Evolutionary conservation across 2,113 vertebrate genomes (phyloP).

Genomic region (Brachypteracias leptosomus): DNA sequence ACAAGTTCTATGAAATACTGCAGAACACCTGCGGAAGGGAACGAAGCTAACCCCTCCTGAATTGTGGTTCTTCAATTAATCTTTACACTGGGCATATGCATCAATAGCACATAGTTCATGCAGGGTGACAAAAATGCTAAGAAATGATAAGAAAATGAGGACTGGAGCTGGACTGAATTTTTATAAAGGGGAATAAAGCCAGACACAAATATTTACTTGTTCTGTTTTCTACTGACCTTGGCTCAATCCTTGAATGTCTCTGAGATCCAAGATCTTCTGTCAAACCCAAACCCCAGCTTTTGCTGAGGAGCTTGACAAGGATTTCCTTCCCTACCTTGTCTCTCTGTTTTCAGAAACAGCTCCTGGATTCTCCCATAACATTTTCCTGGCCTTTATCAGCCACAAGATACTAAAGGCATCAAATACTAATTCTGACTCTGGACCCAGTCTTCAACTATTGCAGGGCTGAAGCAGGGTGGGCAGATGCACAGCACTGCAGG

Average conservation of each 20-base stretch:
- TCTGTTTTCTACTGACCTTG: not conserved
- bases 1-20: slow-evolving; percentile 2
- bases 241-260: not conserved
- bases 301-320: not conserved
- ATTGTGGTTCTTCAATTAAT: slow-evolving; percentile 30
- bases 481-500: not conserved
- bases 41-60: not conserved
- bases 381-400: not conserved
- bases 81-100: not conserved
- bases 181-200: not conserved
- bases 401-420: not conserved
- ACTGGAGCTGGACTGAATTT: not conserved
- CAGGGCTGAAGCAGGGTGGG: not conserved
- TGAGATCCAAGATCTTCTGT: rapidly evolving
- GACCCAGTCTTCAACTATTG: not conserved
- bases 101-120: slow-evolving; percentile 3
- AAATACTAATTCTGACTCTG: not conserved
- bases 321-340: not conserved
- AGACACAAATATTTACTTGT: not conserved
- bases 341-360: not conserved
- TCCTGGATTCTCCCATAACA: not conserved
- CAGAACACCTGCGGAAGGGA: not conserved
- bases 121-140: not conserved
- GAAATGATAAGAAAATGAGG: not conserved
- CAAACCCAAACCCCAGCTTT: not conserved